Evolutionary conservation across 2,888 invertebrate genomes (phyloP).

Genomic region (Eilema caniola): DNA sequence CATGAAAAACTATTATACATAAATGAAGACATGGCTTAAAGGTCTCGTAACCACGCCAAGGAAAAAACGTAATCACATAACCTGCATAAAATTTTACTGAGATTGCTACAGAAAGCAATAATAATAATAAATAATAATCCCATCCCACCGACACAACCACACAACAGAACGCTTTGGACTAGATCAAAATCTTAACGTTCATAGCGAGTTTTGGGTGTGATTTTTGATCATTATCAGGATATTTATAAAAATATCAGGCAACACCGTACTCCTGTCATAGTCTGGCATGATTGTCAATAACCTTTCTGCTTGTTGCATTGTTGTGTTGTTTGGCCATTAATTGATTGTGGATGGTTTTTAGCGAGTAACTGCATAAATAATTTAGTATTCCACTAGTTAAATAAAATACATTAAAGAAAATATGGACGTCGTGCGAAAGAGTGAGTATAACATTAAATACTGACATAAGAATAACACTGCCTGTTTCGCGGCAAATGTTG

Average conservation of each 20-base stretch:
- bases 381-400: neutral
- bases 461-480: neutral
- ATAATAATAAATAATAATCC: too few relatives aligned
- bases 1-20: too few relatives aligned
- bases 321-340: neutral
- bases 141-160: too few relatives aligned
- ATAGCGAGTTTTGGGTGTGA: neutral
- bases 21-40: too few relatives aligned
- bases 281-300: neutral
- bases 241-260: neutral
- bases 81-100: too few relatives aligned
- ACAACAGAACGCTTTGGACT: too few relatives aligned
- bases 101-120: too few relatives aligned
- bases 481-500: neutral
- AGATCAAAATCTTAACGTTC: too few relatives aligned
- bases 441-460: slow-evolving; percentile 39
- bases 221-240: neutral
- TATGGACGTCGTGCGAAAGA: slow-evolving; percentile 60
- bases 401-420: slow-evolving; percentile 22
- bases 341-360: neutral
- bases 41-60: too few relatives aligned
- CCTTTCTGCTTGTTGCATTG: slow-evolving; percentile 1
- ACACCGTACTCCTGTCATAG: neutral
- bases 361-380: neutral
- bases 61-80: too few relatives aligned